These are phyloP conservation scores for Scylla paramamosain DNA, from an alignment of 1,140 invertebrate genomes.

Conservation along the genomic window DNA sequence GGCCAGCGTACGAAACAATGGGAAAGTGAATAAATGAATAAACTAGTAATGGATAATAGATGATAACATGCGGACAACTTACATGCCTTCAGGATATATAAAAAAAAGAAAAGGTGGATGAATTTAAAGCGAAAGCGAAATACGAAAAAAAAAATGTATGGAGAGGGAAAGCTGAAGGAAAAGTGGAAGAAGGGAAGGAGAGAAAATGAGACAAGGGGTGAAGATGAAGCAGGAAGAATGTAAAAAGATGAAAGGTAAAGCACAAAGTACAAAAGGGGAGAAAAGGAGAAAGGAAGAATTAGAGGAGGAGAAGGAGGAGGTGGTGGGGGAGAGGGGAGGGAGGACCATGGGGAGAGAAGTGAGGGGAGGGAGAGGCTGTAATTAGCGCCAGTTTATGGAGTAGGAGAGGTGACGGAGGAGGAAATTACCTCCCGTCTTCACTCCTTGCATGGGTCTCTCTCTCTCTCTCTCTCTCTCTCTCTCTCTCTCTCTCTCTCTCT, in stretches of 20 bases:
- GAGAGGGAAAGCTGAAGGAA: background rate
- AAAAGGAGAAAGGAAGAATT: background rate
- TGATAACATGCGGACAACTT: background rate
- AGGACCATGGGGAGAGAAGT: background rate
- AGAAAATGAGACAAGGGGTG: background rate
- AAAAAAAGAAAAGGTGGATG: background rate
- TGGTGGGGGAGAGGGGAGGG: background rate
- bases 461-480: constrained; percentile 20
- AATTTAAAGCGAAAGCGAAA: too few relatives aligned
- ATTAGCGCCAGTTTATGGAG: constrained; percentile 1
- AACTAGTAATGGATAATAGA: background rate
- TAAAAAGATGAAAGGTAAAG: background rate
- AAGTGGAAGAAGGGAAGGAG: constrained; percentile 8
- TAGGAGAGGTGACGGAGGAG: constrained; percentile 27
- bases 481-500: constrained; percentile 10
- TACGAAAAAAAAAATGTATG: background rate
- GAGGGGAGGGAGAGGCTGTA: background rate
- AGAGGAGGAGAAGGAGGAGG: background rate
- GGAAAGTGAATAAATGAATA: background rate
- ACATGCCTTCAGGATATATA: background rate
- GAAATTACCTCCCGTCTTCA: constrained; percentile 18
- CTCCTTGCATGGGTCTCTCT: background rate
- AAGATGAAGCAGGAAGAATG: constrained; percentile 5
- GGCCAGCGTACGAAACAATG: background rate
- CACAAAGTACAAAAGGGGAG: background rate